phyloP scores from a whole-genome alignment of 2,113 vertebrate species.

The Circaetus cinerascens region DNA sequence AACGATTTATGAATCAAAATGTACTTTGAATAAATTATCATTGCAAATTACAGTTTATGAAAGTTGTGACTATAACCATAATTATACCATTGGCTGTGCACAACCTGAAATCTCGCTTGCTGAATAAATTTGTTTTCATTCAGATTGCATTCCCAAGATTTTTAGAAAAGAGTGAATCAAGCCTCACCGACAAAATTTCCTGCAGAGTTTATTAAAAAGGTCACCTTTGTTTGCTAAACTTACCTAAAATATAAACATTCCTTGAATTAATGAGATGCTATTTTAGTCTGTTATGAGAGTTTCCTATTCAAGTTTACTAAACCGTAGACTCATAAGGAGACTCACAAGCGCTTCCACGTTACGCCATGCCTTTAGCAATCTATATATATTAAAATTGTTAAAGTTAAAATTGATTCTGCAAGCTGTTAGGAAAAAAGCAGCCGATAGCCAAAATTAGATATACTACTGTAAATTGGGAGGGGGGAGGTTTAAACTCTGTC shows the following conservation, averaged over 20 bases:
- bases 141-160: neutral
- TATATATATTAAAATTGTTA: neutral
- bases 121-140: conserved; percentile 55
- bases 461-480: conserved; percentile 14
- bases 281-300: neutral
- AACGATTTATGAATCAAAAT: neutral
- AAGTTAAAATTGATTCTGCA: neutral
- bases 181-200: neutral
- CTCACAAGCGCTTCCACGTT: neutral
- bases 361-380: neutral
- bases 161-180: conserved; percentile 17
- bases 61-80: conserved; percentile 14
- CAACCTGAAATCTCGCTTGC: conserved; percentile 15
- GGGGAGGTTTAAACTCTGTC: conserved; percentile 52
- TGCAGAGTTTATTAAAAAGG: conserved; percentile 12
- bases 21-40: conserved; percentile 30
- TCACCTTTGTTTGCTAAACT: conserved; percentile 25
- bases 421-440: neutral
- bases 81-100: neutral
- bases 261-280: conserved; percentile 6
- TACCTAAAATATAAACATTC: conserved; percentile 28
- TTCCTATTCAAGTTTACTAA: conserved; percentile 15
- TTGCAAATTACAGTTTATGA: conserved; percentile 34
- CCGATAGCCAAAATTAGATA: neutral
- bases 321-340: neutral